Conservation (phyloP, 2,113 vertebrate genomes). For the Python bivittatus region DNA sequence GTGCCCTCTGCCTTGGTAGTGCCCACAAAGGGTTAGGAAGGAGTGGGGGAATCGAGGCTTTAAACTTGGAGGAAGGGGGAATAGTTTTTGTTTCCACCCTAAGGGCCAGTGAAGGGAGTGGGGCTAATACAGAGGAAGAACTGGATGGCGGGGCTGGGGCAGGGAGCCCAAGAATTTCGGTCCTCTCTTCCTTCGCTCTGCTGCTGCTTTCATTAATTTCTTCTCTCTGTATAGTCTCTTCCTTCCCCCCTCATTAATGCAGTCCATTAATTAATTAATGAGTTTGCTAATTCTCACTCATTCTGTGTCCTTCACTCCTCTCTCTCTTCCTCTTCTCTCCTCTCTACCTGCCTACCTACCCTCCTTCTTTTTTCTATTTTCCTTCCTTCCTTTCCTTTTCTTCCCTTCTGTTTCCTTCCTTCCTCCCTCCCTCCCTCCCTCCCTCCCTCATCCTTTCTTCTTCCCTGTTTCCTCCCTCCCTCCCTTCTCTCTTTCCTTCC, state of each 20-base stretch:
- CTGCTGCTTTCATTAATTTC: neutral
- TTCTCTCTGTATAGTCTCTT: neutral
- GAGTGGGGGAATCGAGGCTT: neutral
- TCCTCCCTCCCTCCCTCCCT: neutral
- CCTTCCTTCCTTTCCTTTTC: neutral
- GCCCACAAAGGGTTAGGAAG: no score
- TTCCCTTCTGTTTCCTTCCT: neutral
- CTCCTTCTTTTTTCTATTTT: no score
- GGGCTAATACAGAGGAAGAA: neutral
- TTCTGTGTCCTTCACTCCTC: neutral
- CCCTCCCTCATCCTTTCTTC: fast-evolving
- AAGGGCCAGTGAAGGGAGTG: neutral
- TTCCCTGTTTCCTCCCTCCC: fast-evolving
- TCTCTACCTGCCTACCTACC: neutral
- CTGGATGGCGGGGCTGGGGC: neutral
- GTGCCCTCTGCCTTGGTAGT: fast-evolving
- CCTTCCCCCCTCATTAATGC: neutral
- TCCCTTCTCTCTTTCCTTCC: neutral
- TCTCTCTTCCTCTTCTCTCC: neutral
- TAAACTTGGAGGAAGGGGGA: neutral
- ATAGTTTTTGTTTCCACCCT: neutral
- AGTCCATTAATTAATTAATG: neutral
- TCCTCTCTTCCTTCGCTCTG: neutral
- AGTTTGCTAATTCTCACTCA: neutral
- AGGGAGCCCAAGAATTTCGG: neutral